phyloP scores from a whole-genome alignment of 2,113 vertebrate species.

The Tonatia bakeri region DNA sequence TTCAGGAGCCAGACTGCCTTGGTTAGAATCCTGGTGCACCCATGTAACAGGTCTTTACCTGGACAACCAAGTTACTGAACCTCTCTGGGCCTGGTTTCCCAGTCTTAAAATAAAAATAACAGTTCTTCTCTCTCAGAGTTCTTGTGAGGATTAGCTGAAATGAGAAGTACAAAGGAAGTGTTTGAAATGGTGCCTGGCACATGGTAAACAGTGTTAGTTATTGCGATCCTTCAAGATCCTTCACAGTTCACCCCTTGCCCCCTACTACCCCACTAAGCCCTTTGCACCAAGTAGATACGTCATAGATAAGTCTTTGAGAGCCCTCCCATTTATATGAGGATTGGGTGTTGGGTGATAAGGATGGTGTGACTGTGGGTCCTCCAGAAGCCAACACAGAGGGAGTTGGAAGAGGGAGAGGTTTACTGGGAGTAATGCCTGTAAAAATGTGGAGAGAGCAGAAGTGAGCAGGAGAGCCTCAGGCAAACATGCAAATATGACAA shows the following conservation, averaged over 20 bases:
- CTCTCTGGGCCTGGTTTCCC: not conserved
- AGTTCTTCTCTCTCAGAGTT: not conserved
- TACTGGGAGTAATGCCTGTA: fast-evolving
- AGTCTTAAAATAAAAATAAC: not conserved
- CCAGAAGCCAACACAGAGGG: not conserved
- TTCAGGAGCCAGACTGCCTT: not conserved
- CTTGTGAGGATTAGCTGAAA: not conserved
- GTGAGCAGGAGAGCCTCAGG: not conserved
- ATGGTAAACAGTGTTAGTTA: not conserved
- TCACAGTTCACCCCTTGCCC: fast-evolving
- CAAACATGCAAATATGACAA: fast-evolving
- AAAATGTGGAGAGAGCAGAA: not conserved
- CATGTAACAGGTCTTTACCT: not conserved
- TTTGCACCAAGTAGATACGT: not conserved
- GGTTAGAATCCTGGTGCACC: not conserved
- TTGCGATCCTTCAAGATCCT: not conserved
- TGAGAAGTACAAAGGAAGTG: not conserved
- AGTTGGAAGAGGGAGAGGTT: fast-evolving
- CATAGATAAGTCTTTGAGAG: no score
- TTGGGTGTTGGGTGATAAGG: not conserved
- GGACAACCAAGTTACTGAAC: not conserved
- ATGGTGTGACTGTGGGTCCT: not conserved
- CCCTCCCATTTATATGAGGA: not conserved
- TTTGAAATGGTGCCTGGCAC: no score
- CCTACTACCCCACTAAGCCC: not conserved